These are phyloP conservation scores for Nymphalis c-album DNA, from an alignment of 2,888 invertebrate genomes.

Conservation along the genomic window DNA sequence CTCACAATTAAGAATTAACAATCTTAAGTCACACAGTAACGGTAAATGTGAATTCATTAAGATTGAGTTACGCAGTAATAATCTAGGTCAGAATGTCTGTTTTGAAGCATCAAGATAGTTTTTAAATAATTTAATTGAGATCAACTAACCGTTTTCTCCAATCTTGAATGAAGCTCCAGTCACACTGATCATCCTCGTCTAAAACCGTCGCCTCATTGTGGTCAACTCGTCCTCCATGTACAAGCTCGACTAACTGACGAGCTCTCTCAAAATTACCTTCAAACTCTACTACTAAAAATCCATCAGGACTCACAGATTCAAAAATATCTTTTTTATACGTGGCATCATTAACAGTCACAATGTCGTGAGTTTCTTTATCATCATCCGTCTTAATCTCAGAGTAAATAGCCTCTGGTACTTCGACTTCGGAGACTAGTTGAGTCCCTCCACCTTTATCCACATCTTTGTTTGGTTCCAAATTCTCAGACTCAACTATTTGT, in stretches of 20 bases:
- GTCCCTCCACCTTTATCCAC: slow-evolving; percentile 65
- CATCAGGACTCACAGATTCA: slow-evolving; percentile 72
- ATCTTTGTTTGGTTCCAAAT: slow-evolving; percentile 58
- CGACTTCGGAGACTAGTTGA: slow-evolving; percentile 64
- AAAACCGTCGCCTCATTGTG: slow-evolving; percentile 74
- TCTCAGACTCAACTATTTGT: slow-evolving; percentile 62
- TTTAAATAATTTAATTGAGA: slow-evolving; percentile 34
- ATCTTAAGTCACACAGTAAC: slow-evolving; percentile 55
- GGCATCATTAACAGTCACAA: slow-evolving; percentile 64
- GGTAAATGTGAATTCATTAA: slow-evolving; percentile 49
- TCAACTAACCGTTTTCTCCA: slow-evolving; percentile 85
- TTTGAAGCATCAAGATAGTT: slow-evolving; percentile 25
- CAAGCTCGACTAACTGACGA: slow-evolving; percentile 82
- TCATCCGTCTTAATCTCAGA: slow-evolving; percentile 66
- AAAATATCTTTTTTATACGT: slow-evolving; percentile 72
- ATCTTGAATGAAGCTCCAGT: slow-evolving; percentile 88
- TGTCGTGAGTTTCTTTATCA: slow-evolving; percentile 48
- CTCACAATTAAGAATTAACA: slow-evolving; percentile 59
- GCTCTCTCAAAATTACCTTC: slow-evolving; percentile 83
- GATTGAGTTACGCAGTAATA: slow-evolving; percentile 54
- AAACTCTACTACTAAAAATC: slow-evolving; percentile 83
- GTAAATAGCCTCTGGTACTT: slow-evolving; percentile 72
- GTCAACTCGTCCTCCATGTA: slow-evolving; percentile 69
- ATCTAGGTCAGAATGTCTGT: slow-evolving; percentile 54
- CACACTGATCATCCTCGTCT: slow-evolving; percentile 80